Conservation (phyloP, 2,113 vertebrate genomes). For the Strix uralensis region DNA sequence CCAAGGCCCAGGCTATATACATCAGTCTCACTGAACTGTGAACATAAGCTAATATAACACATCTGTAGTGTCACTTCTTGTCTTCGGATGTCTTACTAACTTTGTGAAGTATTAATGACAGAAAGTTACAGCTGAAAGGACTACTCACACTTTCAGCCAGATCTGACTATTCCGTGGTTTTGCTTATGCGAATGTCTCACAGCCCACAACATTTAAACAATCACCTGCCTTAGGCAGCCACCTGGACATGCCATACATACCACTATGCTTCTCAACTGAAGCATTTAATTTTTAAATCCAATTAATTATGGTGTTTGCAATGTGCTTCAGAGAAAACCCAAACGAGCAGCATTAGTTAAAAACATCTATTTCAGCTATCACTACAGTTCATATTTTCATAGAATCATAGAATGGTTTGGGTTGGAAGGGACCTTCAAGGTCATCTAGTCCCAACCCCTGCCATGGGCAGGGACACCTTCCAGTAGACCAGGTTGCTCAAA, state of each 20-base stretch:
- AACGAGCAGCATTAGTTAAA: not conserved
- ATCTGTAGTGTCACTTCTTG: not conserved
- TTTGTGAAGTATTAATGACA: not conserved
- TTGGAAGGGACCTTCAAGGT: not conserved
- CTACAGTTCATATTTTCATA: not conserved
- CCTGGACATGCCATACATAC: not conserved
- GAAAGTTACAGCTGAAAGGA: not conserved
- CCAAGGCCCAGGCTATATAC: not conserved
- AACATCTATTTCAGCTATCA: not conserved
- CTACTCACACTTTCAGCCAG: not conserved
- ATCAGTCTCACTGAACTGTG: not conserved
- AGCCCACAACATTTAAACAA: not conserved
- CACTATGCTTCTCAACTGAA: not conserved
- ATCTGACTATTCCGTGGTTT: not conserved
- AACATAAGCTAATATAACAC: not conserved
- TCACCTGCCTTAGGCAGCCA: not conserved
- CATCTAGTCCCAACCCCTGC: not conserved
- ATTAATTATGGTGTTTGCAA: slow-evolving; percentile 2
- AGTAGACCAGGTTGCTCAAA: not conserved
- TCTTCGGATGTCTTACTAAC: not conserved
- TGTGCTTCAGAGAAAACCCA: not conserved
- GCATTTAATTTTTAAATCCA: slow-evolving; percentile 8
- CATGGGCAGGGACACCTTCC: not conserved
- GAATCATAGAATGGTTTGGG: not conserved
- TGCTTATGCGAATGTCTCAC: not conserved